phyloP scores from a whole-genome alignment of 2,888 invertebrate genomes.

The Morinoia aosen region DNA sequence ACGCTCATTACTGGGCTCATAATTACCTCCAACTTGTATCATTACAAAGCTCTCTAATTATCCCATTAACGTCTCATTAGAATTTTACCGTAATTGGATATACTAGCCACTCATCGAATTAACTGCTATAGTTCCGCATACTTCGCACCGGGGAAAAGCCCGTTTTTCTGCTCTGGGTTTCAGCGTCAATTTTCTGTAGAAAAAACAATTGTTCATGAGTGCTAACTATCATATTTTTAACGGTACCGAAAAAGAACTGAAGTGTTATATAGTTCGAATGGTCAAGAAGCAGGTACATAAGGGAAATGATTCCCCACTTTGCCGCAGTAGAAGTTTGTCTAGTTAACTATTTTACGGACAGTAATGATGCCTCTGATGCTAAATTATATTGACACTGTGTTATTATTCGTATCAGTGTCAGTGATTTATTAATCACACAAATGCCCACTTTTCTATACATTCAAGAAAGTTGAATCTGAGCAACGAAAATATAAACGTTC shows the following conservation, averaged over 20 bases:
- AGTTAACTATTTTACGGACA: neutral
- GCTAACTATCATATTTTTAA: neutral
- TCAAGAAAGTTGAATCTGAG: too few species aligned
- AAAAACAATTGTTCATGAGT: neutral
- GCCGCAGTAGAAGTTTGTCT: neutral
- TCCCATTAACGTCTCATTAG: constrained; percentile 30
- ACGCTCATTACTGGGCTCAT: constrained; percentile 18
- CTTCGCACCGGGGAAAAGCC: neutral
- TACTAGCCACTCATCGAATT: constrained; percentile 12
- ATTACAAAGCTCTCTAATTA: constrained; percentile 35
- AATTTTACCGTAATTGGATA: constrained; percentile 27
- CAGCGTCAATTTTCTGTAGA: neutral
- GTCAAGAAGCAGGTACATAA: neutral
- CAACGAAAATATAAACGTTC: too few species aligned
- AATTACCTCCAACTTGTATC: constrained; percentile 40
- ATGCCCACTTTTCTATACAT: too few species aligned
- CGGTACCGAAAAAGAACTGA: neutral
- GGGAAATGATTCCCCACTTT: too few species aligned
- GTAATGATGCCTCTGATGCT: too few species aligned
- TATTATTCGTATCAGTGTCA: too few species aligned
- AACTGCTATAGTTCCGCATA: neutral
- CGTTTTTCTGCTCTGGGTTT: neutral
- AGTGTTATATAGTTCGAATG: neutral
- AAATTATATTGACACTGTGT: too few species aligned
- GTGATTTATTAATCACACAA: too few species aligned